Conservation (phyloP, 1,140 invertebrate genomes). For the Camponotus vicinus region DNA sequence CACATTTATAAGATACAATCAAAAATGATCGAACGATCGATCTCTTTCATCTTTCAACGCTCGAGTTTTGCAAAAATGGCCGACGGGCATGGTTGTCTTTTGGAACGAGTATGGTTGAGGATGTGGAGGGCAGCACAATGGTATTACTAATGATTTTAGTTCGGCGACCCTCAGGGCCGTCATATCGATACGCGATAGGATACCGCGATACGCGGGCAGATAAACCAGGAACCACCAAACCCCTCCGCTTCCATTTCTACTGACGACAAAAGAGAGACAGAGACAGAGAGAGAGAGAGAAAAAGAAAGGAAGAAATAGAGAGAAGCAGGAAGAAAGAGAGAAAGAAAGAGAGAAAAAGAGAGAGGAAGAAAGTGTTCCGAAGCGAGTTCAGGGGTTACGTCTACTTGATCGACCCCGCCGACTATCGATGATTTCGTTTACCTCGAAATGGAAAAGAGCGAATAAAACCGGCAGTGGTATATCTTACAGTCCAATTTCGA, state of each 20-base stretch:
- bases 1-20: conserved; percentile 13
- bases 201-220: conserved; percentile 76
- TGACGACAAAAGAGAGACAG: conserved; percentile 22
- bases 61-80: conserved; percentile 63
- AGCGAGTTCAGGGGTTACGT: conserved; percentile 76
- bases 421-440: conserved; percentile 82
- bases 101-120: conserved; percentile 37
- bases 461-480: conserved; percentile 30
- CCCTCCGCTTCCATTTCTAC: conserved; percentile 58
- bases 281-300: neutral
- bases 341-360: neutral
- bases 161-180: conserved; percentile 76
- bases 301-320: neutral
- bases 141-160: conserved; percentile 84
- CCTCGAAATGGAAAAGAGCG: conserved; percentile 71
- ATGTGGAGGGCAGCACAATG: conserved; percentile 74
- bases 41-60: conserved; percentile 11
- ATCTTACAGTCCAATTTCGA: conserved; percentile 33
- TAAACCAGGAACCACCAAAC: conserved; percentile 72
- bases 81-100: conserved; percentile 55
- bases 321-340: neutral
- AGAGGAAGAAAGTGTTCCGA: neutral
- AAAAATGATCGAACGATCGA: conserved; percentile 13
- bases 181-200: conserved; percentile 82
- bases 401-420: conserved; percentile 79